A percentile compares a stretch with the other conserved stretches of the same genome.
Evolutionary conservation across 2,888 invertebrate genomes (phyloP).

Genomic region (Stratiomys singularior): DNA sequence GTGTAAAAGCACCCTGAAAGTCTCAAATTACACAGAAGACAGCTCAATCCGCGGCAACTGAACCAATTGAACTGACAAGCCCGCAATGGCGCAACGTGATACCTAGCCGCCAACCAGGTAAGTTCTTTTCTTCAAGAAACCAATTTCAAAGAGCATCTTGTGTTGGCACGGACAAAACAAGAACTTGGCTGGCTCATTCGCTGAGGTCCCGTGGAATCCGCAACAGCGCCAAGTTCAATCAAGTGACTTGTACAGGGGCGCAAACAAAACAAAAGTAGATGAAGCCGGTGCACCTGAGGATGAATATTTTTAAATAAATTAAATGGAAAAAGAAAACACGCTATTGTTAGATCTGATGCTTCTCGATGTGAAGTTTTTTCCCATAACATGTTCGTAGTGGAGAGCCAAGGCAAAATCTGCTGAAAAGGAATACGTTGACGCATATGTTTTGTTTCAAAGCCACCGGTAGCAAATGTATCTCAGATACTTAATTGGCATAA

Average conservation of each 20-base stretch:
- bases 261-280: constrained; percentile 12
- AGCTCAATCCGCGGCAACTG: constrained; percentile 49
- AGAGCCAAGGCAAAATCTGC: no score
- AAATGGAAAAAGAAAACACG: no score
- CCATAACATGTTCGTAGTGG: no score
- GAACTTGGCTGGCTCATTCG: constrained; percentile 15
- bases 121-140: constrained; percentile 30
- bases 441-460: no score
- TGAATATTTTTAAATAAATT: no score
- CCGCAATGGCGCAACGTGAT: constrained; percentile 27
- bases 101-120: constrained; percentile 26
- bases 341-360: no score
- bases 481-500: no score
- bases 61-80: constrained; percentile 49
- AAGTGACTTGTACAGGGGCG: constrained; percentile 1
- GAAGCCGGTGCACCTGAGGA: constrained; percentile 1
- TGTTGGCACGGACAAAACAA: constrained; percentile 22
- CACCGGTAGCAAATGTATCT: no score
- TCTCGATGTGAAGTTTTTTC: no score
- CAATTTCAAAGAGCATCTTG: constrained; percentile 1
- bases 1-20: constrained; percentile 47
- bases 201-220: not conserved
- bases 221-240: constrained; percentile 1
- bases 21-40: constrained; percentile 40
- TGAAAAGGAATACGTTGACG: no score